These are phyloP conservation scores for Cyclura pinguis DNA, from an alignment of 2,797 vertebrate genomes.

Conservation along the genomic window DNA sequence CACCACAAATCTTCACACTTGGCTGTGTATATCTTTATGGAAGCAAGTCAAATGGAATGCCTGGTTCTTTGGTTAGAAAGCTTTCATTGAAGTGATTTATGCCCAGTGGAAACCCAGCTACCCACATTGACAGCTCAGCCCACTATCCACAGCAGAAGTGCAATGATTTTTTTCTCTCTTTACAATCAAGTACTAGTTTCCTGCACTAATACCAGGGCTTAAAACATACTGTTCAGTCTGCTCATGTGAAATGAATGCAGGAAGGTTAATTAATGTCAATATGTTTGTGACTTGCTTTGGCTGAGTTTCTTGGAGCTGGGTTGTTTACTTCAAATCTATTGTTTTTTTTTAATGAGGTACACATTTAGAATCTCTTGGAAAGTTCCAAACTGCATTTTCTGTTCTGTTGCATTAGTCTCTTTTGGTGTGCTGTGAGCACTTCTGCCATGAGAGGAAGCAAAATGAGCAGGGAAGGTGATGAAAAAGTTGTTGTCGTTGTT, in stretches of 20 bases:
- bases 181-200: neutral
- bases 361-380: constrained; percentile 2
- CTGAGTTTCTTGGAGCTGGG: neutral
- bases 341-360: neutral
- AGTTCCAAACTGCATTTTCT: constrained; percentile 14
- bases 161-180: neutral
- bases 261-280: constrained; percentile 26
- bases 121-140: neutral
- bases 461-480: neutral
- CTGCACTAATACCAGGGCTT: constrained; percentile 1
- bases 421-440: constrained; percentile 21
- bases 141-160: neutral
- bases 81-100: neutral
- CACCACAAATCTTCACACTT: too few relatives aligned
- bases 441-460: constrained; percentile 2
- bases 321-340: constrained; percentile 23
- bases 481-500: neutral
- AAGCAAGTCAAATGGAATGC: neutral
- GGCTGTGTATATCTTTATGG: neutral
- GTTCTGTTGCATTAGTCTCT: neutral
- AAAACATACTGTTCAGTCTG: neutral
- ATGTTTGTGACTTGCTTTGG: neutral
- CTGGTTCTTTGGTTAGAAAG: neutral
- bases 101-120: neutral
- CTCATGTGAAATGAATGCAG: constrained; percentile 17